Evolutionary conservation across 1,140 invertebrate genomes (phyloP).

Genomic region (Probaryconus sp.): DNA sequence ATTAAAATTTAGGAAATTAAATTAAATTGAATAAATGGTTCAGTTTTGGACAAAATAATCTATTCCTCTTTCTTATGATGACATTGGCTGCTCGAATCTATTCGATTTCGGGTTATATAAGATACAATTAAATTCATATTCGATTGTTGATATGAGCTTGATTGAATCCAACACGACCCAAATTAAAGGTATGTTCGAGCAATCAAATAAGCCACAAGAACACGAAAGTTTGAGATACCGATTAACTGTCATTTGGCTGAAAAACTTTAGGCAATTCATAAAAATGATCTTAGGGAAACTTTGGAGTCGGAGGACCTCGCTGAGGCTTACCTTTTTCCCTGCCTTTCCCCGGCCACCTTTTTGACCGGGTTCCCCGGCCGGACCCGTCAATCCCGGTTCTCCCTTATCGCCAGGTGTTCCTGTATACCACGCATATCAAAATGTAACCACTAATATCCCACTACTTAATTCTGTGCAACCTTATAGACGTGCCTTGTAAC

Average conservation of each 20-base stretch:
- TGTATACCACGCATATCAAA: conserved; percentile 73
- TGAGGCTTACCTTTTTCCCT: conserved; percentile 89
- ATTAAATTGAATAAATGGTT: too few relatives aligned
- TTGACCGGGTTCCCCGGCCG: conserved; percentile 85
- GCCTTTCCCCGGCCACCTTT: conserved; percentile 89
- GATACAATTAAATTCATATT: too few relatives aligned
- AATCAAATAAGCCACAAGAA: too few relatives aligned
- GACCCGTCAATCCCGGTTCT: conserved; percentile 85
- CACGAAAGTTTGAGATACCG: neutral
- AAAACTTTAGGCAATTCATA: neutral
- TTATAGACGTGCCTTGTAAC: conserved; percentile 32
- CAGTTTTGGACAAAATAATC: too few relatives aligned
- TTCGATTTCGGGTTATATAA: too few relatives aligned
- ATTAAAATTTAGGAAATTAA: too few relatives aligned
- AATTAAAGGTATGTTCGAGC: neutral
- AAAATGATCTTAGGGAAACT: conserved; percentile 21
- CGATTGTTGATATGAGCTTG: too few relatives aligned
- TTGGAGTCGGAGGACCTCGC: conserved; percentile 73
- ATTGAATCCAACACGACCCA: neutral
- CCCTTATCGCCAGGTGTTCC: conserved; percentile 88
- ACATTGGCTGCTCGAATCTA: too few relatives aligned
- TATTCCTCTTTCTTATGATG: too few relatives aligned
- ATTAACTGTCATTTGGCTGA: conserved; percentile 35
- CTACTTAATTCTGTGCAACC: conserved; percentile 41
- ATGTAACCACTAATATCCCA: conserved; percentile 54